Conservation (phyloP, 1,140 invertebrate genomes). For the Ostrea edulis region DNA sequence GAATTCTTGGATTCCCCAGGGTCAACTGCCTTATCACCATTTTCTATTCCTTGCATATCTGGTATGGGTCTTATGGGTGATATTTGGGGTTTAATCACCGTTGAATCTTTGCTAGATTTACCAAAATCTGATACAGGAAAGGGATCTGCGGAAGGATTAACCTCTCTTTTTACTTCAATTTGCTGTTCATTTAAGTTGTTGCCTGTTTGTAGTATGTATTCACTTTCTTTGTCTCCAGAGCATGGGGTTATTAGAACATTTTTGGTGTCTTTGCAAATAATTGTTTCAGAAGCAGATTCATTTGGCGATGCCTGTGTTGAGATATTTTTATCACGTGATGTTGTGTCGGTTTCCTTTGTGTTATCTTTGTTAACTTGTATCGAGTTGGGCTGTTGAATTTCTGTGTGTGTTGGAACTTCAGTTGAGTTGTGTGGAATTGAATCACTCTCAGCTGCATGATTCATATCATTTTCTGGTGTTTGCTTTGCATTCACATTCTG, state of each 20-base stretch:
- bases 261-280: neutral
- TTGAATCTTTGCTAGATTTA: neutral
- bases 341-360: neutral
- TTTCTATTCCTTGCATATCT: neutral
- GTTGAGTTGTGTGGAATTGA: neutral
- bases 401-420: neutral
- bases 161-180: neutral
- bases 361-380: neutral
- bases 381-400: neutral
- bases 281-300: neutral
- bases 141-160: neutral
- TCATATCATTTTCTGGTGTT: neutral
- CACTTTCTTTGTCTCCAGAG: neutral
- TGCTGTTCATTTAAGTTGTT: neutral
- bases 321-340: neutral
- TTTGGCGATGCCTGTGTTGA: neutral
- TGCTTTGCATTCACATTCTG: neutral
- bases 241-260: neutral
- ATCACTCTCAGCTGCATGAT: neutral
- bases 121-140: neutral
- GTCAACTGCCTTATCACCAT: neutral
- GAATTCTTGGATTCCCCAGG: neutral
- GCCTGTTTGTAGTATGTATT: neutral
- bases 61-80: neutral
- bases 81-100: neutral